Conservation (phyloP, 2,113 vertebrate species). For the Sciurus niger region DNA sequence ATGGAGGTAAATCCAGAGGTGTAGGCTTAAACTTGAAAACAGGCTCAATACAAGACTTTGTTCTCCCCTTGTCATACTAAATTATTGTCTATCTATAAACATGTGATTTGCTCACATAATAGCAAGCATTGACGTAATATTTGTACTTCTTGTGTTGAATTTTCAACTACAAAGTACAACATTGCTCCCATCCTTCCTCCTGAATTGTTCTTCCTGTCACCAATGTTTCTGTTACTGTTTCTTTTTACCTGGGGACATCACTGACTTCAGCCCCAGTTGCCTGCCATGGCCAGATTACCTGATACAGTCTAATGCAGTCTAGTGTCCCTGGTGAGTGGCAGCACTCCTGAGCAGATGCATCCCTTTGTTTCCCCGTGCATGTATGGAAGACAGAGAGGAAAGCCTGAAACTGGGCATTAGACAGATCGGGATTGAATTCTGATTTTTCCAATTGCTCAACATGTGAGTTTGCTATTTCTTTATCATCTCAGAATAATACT, state of each 20-base stretch:
- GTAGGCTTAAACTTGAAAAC: slow-evolving; percentile 18
- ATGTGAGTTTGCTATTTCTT: background rate
- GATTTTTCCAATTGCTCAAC: background rate
- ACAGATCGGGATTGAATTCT: background rate
- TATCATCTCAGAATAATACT: background rate
- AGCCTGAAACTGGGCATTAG: background rate
- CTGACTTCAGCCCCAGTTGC: background rate
- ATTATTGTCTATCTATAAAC: slow-evolving; percentile 45
- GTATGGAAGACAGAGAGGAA: background rate
- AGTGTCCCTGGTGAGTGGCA: background rate
- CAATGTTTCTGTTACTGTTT: background rate
- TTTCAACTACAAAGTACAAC: slow-evolving; percentile 42
- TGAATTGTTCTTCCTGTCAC: background rate
- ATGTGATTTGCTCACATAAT: slow-evolving; percentile 26
- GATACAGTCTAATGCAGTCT: too few relatives aligned
- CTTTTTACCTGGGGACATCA: background rate
- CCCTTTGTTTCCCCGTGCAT: background rate
- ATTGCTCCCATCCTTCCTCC: background rate
- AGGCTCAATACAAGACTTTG: slow-evolving; percentile 45
- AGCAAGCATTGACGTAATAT: background rate
- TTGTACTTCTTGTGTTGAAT: slow-evolving; percentile 38
- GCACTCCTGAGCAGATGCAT: background rate
- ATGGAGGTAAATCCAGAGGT: slow-evolving; percentile 53
- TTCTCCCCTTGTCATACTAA: slow-evolving; percentile 38
- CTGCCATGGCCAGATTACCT: background rate